Conservation (phyloP, 2,888 invertebrate genomes). For the Chloroclysta siterata region DNA sequence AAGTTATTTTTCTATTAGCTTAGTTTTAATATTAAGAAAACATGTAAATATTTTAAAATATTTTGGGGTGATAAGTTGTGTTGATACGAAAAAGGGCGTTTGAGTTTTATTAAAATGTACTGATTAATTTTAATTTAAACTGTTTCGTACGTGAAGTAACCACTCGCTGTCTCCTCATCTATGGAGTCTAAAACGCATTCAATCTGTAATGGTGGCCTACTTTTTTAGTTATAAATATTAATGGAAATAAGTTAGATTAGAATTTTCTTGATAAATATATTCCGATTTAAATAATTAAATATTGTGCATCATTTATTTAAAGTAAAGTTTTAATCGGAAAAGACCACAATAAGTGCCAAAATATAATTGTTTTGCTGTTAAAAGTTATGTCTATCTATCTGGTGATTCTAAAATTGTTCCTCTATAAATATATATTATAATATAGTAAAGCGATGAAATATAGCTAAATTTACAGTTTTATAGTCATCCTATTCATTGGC, state of each 20-base stretch:
- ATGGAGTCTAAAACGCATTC: conserved; percentile 51
- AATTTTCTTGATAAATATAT: conserved; percentile 23
- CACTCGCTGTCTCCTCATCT: conserved; percentile 77
- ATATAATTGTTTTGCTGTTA: conserved; percentile 28
- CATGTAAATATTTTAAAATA: conserved; percentile 43
- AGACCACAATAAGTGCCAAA: conserved; percentile 38
- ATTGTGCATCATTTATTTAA: conserved; percentile 28
- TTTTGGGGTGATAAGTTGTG: conserved; percentile 33
- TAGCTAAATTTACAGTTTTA: conserved; percentile 7
- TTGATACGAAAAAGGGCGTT: conserved; percentile 59
- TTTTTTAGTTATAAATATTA: conserved; percentile 8
- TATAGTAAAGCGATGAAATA: conserved; percentile 13
- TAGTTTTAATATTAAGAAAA: conserved; percentile 45
- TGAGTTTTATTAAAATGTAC: conserved; percentile 81
- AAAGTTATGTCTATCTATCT: conserved; percentile 12
- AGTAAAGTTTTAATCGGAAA: conserved; percentile 26
- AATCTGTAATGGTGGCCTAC: conserved; percentile 44
- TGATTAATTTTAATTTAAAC: conserved; percentile 81
- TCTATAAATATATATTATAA: conserved; percentile 36
- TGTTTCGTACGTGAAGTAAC: conserved; percentile 69
- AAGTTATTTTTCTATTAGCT: conserved; percentile 45
- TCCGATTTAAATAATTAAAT: conserved; percentile 23
- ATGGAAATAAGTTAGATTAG: conserved; percentile 19
- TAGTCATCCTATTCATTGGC: not conserved
- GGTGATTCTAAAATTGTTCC: conserved; percentile 37